phyloP scores from a whole-genome alignment of 2,888 invertebrate species.

The Litoditis marina region DNA sequence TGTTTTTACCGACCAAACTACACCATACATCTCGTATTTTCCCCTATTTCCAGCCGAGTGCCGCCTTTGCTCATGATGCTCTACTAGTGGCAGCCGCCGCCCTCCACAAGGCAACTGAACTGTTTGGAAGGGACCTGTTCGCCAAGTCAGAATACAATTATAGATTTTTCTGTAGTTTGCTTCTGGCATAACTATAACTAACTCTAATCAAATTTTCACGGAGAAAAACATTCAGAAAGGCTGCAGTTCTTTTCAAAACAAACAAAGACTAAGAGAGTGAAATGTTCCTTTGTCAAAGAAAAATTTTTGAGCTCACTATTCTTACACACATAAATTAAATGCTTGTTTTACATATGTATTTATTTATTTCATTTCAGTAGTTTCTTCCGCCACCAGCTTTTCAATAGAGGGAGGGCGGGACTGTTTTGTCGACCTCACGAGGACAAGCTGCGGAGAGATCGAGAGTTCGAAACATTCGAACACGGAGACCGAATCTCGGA shows the following conservation, averaged over 20 bases:
- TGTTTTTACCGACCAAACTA: no score
- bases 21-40: not conserved
- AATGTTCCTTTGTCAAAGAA: no score
- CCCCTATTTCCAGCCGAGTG: conserved; percentile 22
- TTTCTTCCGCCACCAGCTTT: conserved; percentile 38
- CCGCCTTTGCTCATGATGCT: conserved; percentile 49
- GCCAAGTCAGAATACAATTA: conserved; percentile 28
- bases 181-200: no score
- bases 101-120: conserved; percentile 25
- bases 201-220: no score
- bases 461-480: conserved; percentile 43
- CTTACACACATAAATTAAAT: no score
- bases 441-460: conserved; percentile 23
- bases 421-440: conserved; percentile 46
- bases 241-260: no score
- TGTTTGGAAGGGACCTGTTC: conserved; percentile 34
- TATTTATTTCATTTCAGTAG: conserved; percentile 27
- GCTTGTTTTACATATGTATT: no score
- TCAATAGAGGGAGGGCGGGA: conserved; percentile 37
- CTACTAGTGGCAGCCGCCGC: conserved; percentile 46
- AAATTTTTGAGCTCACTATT: no score
- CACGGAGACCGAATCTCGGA: conserved; percentile 38
- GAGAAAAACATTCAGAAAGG: no score
- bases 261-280: no score
- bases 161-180: no score